Evolutionary conservation across 2,113 vertebrate genomes (phyloP).

Genomic region (Beaufortia kweichowensis): DNA sequence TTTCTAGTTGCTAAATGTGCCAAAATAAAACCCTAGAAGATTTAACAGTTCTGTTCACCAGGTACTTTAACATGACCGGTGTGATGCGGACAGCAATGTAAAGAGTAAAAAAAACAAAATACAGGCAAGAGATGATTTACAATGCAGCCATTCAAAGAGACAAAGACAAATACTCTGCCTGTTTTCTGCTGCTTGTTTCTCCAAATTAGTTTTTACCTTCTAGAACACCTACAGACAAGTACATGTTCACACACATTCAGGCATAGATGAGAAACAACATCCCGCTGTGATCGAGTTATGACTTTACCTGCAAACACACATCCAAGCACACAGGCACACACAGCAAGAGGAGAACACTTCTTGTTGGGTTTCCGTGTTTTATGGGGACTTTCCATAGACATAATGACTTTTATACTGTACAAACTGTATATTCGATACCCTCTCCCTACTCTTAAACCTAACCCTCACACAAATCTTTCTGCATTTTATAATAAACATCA

Average conservation of each 20-base stretch:
- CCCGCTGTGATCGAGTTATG: constrained; percentile 38
- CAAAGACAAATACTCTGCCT: constrained; percentile 29
- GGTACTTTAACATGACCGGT: neutral
- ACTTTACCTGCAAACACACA: constrained; percentile 26
- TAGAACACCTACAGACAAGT: constrained; percentile 41
- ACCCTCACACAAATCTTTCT: neutral
- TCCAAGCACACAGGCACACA: neutral
- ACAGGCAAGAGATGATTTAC: neutral
- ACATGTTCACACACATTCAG: constrained; percentile 25
- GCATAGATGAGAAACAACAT: constrained; percentile 43
- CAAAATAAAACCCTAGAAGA: too few relatives aligned
- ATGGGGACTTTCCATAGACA: too few relatives aligned
- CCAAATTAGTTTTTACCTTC: constrained; percentile 38
- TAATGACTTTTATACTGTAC: too few relatives aligned
- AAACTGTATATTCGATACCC: constrained; percentile 25
- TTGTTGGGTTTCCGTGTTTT: too few relatives aligned
- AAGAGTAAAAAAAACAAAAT: constrained; percentile 5
- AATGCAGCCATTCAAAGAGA: neutral
- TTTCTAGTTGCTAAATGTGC: neutral
- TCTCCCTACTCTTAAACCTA: constrained; percentile 3
- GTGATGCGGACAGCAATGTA: neutral
- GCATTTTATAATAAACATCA: too few relatives aligned
- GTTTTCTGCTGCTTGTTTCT: constrained; percentile 26
- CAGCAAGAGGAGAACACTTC: constrained; percentile 5
- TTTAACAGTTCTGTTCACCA: too few relatives aligned